Evolutionary conservation across 2,797 vertebrate genomes (phyloP).

Genomic region (Sebastolobus alascanus): DNA sequence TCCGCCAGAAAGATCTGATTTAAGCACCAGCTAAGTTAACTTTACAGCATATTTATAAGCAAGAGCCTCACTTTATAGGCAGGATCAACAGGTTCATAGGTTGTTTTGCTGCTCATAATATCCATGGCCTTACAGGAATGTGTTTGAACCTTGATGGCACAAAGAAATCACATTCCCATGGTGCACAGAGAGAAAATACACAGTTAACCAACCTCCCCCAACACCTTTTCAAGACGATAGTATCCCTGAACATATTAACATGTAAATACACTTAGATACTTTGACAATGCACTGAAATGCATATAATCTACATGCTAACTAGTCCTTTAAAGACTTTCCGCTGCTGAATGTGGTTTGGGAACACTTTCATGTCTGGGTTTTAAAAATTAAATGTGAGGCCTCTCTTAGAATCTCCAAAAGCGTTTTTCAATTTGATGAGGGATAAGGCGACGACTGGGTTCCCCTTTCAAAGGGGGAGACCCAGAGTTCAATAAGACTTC

Average conservation of each 20-base stretch:
- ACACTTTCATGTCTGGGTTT: conserved; percentile 87
- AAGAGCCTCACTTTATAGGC: conserved; percentile 2
- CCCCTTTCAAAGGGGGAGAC: conserved; percentile 76
- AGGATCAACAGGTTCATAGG: conserved; percentile 64
- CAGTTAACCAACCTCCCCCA: conserved; percentile 78
- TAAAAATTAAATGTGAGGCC: conserved; percentile 86
- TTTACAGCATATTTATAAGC: conserved; percentile 4
- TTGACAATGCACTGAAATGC: conserved; percentile 84
- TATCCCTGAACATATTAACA: conserved; percentile 86
- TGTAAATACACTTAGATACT: conserved; percentile 87
- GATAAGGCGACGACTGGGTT: conserved; percentile 77
- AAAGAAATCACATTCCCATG: conserved; percentile 83
- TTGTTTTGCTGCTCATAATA: conserved; percentile 72
- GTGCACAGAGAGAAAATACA: conserved; percentile 76
- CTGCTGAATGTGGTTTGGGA: conserved; percentile 80
- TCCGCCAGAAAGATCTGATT: background rate
- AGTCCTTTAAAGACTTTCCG: conserved; percentile 82
- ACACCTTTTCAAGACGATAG: conserved; percentile 81
- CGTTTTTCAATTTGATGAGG: conserved; percentile 83
- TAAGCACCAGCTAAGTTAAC: background rate
- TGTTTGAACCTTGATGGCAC: conserved; percentile 82
- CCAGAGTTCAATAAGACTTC: conserved; percentile 82
- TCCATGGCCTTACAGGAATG: conserved; percentile 81
- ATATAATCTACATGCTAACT: conserved; percentile 89
- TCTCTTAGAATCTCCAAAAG: conserved; percentile 76